phyloP scores from a whole-genome alignment of 1,140 invertebrate species.

The Polypedilum vanderplanki region DNA sequence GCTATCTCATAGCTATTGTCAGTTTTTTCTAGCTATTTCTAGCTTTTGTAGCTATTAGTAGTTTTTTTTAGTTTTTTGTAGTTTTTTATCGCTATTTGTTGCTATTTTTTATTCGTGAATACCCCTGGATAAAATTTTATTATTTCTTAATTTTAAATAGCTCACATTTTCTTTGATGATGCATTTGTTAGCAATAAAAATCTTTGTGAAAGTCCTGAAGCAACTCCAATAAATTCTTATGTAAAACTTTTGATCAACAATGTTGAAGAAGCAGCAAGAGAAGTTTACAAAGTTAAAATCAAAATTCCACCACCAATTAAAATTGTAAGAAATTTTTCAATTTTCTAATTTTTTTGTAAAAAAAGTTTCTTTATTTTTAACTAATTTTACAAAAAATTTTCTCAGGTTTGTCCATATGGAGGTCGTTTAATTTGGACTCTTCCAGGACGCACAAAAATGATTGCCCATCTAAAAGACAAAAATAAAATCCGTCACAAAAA shows the following conservation, averaged over 20 bases:
- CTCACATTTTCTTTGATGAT: constrained; percentile 90
- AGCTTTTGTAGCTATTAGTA: no score
- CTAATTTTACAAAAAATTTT: neutral
- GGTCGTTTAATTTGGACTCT: constrained; percentile 77
- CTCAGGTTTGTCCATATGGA: constrained; percentile 75
- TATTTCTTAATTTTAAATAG: no score
- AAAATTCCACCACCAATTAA: constrained; percentile 66
- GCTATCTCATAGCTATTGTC: no score
- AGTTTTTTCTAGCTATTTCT: no score
- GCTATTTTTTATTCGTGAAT: no score
- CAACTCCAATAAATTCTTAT: constrained; percentile 73
- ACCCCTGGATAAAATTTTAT: no score
- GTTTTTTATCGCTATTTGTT: no score
- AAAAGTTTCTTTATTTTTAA: no score
- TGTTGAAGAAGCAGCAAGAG: constrained; percentile 67
- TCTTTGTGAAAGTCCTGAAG: constrained; percentile 55
- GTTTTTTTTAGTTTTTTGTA: no score
- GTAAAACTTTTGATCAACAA: constrained; percentile 68
- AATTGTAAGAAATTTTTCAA: constrained; percentile 33
- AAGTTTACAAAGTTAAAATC: constrained; percentile 65
- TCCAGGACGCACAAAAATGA: constrained; percentile 78
- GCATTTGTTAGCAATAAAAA: constrained; percentile 58
- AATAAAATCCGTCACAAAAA: constrained; percentile 79
- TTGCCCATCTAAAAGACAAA: constrained; percentile 84
- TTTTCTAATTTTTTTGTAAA: no score